Conservation (phyloP, 2,113 vertebrate species). For the Macrotus californicus region DNA sequence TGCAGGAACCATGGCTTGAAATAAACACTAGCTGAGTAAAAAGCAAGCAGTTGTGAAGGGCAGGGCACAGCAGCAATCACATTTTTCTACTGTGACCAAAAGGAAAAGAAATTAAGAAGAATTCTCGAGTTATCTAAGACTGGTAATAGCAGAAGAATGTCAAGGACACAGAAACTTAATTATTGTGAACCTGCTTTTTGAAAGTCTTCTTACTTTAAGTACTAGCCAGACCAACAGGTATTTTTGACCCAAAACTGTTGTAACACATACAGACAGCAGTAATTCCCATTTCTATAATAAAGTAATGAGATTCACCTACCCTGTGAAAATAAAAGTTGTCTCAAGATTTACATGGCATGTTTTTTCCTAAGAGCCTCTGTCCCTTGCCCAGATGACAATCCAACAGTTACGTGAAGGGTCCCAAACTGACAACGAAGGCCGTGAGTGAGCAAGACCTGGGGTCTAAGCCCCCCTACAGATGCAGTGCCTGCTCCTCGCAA, state of each 20-base stretch:
- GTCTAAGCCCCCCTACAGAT: background rate
- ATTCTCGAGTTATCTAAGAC: background rate
- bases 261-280: conserved; percentile 13
- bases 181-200: background rate
- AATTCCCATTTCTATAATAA: conserved; percentile 49
- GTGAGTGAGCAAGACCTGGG: background rate
- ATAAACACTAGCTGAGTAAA: conserved; percentile 8
- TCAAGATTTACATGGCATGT: conserved; percentile 14
- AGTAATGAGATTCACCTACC: conserved; percentile 26
- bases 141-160: conserved; percentile 24
- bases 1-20: background rate
- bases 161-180: conserved; percentile 30
- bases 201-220: conserved; percentile 38
- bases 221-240: background rate
- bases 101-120: conserved; percentile 59
- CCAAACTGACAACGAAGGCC: too few species aligned
- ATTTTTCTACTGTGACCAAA: conserved; percentile 54
- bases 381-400: background rate
- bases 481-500: background rate
- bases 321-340: conserved; percentile 56
- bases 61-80: background rate
- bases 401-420: background rate
- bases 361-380: conserved; percentile 30
- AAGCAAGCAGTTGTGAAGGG: conserved; percentile 12
- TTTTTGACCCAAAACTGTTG: background rate